Percentiles rank a stretch among this genome's conserved stretches.
phyloP scores from a whole-genome alignment of 2,888 invertebrate species.

The Xylota sylvarum region DNA sequence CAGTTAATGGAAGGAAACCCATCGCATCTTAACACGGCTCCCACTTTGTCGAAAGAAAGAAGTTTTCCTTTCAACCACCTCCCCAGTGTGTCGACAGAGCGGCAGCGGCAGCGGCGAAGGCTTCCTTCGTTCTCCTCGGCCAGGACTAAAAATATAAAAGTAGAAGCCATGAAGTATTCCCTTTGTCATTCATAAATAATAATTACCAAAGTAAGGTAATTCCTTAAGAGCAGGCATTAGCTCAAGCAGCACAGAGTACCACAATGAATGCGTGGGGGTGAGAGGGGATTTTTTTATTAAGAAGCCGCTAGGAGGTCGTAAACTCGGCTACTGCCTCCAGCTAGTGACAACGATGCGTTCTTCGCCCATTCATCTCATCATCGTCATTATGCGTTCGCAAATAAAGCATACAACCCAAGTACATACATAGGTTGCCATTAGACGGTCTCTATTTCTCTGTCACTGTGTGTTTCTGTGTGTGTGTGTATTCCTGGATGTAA shows the following conservation, averaged over 20 bases:
- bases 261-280: constrained; percentile 3
- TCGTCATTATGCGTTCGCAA: constrained; percentile 55
- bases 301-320: constrained; percentile 28
- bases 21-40: constrained; percentile 58
- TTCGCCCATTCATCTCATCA: constrained; percentile 35
- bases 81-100: neutral
- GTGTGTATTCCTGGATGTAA: constrained; percentile 31
- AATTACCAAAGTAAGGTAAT: constrained; percentile 75
- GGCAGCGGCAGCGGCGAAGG: neutral
- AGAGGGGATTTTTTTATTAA: constrained; percentile 35
- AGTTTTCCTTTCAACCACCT: constrained; percentile 51
- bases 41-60: constrained; percentile 54
- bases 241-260: constrained; percentile 35
- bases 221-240: constrained; percentile 71
- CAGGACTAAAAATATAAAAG: constrained; percentile 32
- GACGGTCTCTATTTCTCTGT: constrained; percentile 12
- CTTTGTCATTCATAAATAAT: constrained; percentile 75
- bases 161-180: constrained; percentile 49
- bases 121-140: constrained; percentile 5
- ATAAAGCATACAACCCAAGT: constrained; percentile 48
- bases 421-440: constrained; percentile 50
- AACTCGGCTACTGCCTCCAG: constrained; percentile 31
- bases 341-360: constrained; percentile 55
- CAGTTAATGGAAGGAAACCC: constrained; percentile 68
- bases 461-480: too few species aligned